phyloP scores from a whole-genome alignment of 64 coral and sea anemone species.

The Trachythela sp. region DNA sequence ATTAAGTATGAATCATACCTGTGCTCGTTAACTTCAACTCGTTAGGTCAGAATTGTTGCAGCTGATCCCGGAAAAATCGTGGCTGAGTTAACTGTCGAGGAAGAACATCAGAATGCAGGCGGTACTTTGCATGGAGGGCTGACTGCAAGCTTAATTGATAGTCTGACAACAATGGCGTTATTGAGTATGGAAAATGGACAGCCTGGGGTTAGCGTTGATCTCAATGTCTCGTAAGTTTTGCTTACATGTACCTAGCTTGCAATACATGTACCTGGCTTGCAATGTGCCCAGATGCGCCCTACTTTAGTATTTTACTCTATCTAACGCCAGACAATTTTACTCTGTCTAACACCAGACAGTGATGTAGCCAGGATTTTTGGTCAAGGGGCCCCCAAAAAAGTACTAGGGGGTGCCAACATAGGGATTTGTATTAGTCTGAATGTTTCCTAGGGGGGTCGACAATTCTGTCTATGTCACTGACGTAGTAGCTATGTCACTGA shows the following conservation, averaged over 20 bases:
- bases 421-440: background rate
- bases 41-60: slow-evolving; percentile 6
- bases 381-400: too few species aligned
- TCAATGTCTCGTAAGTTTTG: slow-evolving; percentile 41
- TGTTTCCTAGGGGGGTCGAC: background rate
- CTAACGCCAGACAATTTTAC: too few species aligned
- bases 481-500: background rate
- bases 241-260: background rate
- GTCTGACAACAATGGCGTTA: slow-evolving; percentile 50
- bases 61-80: background rate
- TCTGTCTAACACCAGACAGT: too few species aligned
- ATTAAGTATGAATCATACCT: background rate
- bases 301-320: background rate
- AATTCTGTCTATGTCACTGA: too few species aligned
- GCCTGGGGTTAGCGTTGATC: slow-evolving; percentile 67
- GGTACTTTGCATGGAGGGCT: slow-evolving; percentile 83
- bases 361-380: too few species aligned
- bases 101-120: slow-evolving; percentile 57
- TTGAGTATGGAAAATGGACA: slow-evolving; percentile 22
- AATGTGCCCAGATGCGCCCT: background rate
- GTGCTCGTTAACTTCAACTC: background rate
- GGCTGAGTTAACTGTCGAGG: slow-evolving; percentile 51
- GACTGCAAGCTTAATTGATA: slow-evolving; percentile 74
- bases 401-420: too few species aligned
- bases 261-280: background rate